Conservation (phyloP, 2,888 invertebrate genomes). For the Pristionchus japonicus region DNA sequence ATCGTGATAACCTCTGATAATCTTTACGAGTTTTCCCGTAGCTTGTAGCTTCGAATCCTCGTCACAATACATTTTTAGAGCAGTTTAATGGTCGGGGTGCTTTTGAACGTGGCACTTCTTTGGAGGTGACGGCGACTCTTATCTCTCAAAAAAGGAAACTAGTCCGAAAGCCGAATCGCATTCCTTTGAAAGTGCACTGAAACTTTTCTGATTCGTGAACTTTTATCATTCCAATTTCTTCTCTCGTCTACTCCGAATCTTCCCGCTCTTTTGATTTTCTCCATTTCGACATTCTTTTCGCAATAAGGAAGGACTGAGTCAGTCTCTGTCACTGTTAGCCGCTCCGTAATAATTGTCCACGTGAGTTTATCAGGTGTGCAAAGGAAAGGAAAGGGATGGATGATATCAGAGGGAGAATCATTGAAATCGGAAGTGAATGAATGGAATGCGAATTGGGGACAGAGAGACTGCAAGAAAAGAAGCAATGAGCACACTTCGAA, state of each 20-base stretch:
- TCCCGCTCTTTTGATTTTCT: neutral
- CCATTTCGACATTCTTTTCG: neutral
- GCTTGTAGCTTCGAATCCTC: neutral
- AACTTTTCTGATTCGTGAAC: neutral
- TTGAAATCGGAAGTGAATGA: neutral
- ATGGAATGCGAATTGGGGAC: neutral
- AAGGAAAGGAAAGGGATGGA: neutral
- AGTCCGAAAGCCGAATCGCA: neutral
- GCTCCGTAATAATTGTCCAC: neutral
- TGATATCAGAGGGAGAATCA: neutral
- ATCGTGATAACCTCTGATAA: neutral
- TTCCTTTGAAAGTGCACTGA: neutral
- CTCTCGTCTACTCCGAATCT: neutral
- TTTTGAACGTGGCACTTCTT: conserved; percentile 12
- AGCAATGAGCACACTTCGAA: neutral
- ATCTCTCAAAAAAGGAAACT: neutral
- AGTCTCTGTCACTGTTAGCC: neutral
- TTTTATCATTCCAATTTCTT: neutral
- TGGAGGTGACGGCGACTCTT: neutral
- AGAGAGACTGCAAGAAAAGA: neutral
- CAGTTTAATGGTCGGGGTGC: neutral
- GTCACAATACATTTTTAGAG: neutral
- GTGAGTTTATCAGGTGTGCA: neutral
- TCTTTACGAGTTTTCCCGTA: conserved; percentile 9
- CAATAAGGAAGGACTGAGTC: neutral